Conservation (phyloP, 2,113 vertebrate species). For the Varanus komodoensis region DNA sequence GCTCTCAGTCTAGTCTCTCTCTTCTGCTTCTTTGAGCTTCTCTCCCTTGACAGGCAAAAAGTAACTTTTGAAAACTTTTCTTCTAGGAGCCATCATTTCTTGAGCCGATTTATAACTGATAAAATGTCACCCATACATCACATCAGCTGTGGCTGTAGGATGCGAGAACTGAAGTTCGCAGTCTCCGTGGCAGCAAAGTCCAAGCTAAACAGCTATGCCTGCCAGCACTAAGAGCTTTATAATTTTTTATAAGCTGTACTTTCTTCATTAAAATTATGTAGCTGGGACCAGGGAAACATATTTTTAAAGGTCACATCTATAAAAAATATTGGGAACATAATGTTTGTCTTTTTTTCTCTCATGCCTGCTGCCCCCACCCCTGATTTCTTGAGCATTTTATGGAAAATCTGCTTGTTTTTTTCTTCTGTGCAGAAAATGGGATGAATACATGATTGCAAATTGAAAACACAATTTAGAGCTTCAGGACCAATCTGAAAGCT, state of each 20-base stretch:
- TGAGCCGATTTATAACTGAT: constrained; percentile 23
- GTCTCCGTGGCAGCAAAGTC: constrained; percentile 7
- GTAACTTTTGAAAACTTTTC: background rate
- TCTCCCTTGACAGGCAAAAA: background rate
- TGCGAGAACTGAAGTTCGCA: background rate
- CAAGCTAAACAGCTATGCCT: background rate
- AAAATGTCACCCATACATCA: constrained; percentile 45
- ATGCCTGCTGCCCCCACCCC: background rate
- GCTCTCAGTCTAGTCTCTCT: background rate
- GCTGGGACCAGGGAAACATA: constrained; percentile 4
- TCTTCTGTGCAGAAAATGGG: too few species aligned
- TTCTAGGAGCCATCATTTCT: background rate
- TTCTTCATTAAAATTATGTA: constrained; percentile 28
- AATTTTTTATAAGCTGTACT: background rate
- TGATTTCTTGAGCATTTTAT: background rate
- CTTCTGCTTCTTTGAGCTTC: background rate
- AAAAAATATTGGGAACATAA: constrained; percentile 28
- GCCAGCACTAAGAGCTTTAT: constrained; percentile 8
- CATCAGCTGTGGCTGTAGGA: background rate
- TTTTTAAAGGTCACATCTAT: constrained; percentile 50
- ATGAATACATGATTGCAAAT: background rate
- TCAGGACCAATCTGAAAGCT: too few species aligned
- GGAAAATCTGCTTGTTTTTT: background rate
- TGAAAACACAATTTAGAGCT: background rate
- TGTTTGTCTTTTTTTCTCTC: background rate